These are phyloP conservation scores for Megaceryle torquata DNA, from an alignment of 2,113 vertebrate genomes.

Conservation along the genomic window DNA sequence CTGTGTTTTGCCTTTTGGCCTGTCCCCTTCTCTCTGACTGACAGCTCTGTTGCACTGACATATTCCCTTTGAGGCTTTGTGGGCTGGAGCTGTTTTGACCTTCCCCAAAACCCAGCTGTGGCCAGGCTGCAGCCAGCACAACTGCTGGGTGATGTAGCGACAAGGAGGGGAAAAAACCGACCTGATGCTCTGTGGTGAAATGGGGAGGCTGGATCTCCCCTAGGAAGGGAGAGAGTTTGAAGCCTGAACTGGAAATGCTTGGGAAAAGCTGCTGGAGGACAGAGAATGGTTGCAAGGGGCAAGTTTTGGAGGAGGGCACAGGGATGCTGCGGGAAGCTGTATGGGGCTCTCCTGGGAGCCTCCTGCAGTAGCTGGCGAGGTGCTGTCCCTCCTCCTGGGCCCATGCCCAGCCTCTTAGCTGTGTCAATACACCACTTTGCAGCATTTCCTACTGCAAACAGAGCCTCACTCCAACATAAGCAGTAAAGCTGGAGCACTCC, in stretches of 20 bases:
- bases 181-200: neutral
- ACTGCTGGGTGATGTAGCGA: neutral
- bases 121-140: accelerated
- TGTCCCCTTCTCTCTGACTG: neutral
- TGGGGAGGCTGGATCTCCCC: accelerated
- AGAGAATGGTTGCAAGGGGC: accelerated
- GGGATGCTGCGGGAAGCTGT: neutral
- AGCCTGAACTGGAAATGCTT: neutral
- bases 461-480: neutral
- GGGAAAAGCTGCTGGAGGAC: neutral
- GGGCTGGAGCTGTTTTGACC: neutral
- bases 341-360: neutral
- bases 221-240: neutral
- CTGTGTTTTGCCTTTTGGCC: neutral
- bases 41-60: neutral
- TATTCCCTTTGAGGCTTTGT: neutral
- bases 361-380: neutral
- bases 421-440: neutral
- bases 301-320: neutral
- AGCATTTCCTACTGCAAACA: neutral
- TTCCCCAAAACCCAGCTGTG: neutral
- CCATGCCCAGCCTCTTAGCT: neutral
- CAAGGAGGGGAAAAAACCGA: neutral
- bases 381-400: neutral
- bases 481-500: neutral